Percentiles rank a stretch among this genome's conserved stretches.
Conservation (phyloP, 2,113 vertebrate genomes). For the Cryptoleucopteryx plumbea region DNA sequence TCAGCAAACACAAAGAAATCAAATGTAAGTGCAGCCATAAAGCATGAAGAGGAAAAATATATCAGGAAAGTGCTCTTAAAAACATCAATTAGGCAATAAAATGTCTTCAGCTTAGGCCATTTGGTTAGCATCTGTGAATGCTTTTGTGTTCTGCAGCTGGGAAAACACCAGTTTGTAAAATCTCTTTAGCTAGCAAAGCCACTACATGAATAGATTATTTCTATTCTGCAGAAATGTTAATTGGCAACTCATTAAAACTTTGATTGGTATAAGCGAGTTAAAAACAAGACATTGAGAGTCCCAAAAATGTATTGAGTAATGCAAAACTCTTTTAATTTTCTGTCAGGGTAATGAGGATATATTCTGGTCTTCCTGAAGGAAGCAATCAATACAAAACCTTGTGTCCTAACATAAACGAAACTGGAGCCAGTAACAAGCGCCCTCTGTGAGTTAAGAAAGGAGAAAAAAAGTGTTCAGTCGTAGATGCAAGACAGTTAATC, state of each 20-base stretch:
- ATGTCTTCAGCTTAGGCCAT: background rate
- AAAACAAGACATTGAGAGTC: background rate
- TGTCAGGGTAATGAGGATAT: background rate
- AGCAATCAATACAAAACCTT: background rate
- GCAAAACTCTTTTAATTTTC: background rate
- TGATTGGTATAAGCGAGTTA: background rate
- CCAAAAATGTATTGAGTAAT: background rate
- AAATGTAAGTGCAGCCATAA: background rate
- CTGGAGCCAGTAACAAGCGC: rapidly evolving
- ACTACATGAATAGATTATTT: background rate
- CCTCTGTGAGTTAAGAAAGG: rapidly evolving
- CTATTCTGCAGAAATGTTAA: background rate
- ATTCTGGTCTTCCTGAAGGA: background rate
- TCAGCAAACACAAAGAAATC: background rate
- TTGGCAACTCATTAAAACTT: background rate
- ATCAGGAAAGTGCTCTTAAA: background rate
- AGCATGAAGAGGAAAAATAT: background rate
- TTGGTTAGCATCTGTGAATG: background rate
- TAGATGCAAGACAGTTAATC: background rate
- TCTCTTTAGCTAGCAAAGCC: background rate
- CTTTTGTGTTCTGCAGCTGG: background rate
- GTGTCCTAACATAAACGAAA: rapidly evolving
- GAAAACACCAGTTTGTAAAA: background rate
- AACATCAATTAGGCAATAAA: conserved; percentile 26
- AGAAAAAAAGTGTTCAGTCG: background rate